Evolutionary conservation across 1,140 invertebrate genomes (phyloP), one percentile per base, ranked within the genome.

Genomic region (Lepidurus apus): DNA sequence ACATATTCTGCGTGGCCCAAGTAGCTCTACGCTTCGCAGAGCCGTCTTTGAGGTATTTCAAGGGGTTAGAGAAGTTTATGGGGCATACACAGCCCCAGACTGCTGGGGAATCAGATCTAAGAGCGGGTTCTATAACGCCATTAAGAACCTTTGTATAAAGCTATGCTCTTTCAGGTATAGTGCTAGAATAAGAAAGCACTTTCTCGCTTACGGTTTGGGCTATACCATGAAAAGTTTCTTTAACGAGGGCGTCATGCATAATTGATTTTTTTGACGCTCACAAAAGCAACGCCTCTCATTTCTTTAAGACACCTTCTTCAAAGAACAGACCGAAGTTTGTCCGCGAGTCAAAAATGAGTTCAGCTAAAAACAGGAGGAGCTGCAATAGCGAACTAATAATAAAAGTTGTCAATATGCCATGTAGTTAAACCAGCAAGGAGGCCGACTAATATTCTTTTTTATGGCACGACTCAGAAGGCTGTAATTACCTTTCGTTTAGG

Each of bases 401-500:
- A 65, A 65, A 65, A 65, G 53, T 65, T 65, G 53, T 65, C 53
- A 65, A 17, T 65, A 65, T 13, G 13, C 13, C 53, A 65, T 17
- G 53, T 65, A 65, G 53, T 65, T 65, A 65, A 65, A 65, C 53
- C 53, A 65, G 9, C 53, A 7, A 65, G 53, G 53, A 17, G 53
- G 53, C 53, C 53, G 53, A 21, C n/a, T n/a, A 9, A 65, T 65
- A 65, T 65, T 65, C 53, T 65, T 65, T 47, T 65, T 65, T 65
- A 65, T 21, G 53, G 13, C 6, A 13, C 53, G 21, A 21, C 53
- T 65, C 21, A 65, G 53, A 65, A 65, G 0, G 53, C 17, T 65
- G 53, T 65, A 65, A 65, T 65, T 65, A 65, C 53, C 53, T 65
- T 7, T 65, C 53, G 53, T 65, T 65, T 65, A 65, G 47, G 17